These are phyloP conservation scores for Zosterops hypoxanthus DNA, from an alignment of 2,113 vertebrate genomes.

Conservation along the genomic window DNA sequence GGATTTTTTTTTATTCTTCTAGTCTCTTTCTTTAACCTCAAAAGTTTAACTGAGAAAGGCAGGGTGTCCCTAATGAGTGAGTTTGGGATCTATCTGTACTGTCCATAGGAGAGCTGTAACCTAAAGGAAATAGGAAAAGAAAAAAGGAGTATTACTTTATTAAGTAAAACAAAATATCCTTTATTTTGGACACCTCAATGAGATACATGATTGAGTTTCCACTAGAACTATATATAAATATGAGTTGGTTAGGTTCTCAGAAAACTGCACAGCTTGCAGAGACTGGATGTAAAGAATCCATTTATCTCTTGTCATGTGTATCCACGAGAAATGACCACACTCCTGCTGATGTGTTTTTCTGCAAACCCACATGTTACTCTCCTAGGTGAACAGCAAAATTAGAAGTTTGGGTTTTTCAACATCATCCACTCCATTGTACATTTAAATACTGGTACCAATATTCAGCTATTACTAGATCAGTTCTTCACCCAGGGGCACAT, in stretches of 20 bases:
- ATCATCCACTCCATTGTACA: neutral
- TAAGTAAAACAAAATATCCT: neutral
- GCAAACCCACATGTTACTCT: neutral
- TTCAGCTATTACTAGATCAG: neutral
- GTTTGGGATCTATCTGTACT: neutral
- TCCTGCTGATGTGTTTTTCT: neutral
- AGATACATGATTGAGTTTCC: neutral
- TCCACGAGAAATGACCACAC: neutral
- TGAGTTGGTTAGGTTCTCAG: neutral
- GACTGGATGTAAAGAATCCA: neutral
- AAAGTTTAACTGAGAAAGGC: neutral
- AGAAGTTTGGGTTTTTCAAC: neutral
- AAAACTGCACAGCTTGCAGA: neutral
- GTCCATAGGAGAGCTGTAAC: neutral
- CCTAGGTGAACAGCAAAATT: neutral
- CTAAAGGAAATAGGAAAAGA: neutral
- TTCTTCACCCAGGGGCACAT: neutral
- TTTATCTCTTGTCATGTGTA: neutral
- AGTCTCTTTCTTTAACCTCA: neutral
- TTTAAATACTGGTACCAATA: neutral
- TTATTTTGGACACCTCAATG: neutral
- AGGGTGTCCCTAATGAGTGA: neutral
- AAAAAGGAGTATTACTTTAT: neutral
- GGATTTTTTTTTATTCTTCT: neutral
- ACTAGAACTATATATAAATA: neutral